Evolutionary conservation across 2,797 vertebrate genomes (phyloP).

Genomic region (Luscinia luscinia): DNA sequence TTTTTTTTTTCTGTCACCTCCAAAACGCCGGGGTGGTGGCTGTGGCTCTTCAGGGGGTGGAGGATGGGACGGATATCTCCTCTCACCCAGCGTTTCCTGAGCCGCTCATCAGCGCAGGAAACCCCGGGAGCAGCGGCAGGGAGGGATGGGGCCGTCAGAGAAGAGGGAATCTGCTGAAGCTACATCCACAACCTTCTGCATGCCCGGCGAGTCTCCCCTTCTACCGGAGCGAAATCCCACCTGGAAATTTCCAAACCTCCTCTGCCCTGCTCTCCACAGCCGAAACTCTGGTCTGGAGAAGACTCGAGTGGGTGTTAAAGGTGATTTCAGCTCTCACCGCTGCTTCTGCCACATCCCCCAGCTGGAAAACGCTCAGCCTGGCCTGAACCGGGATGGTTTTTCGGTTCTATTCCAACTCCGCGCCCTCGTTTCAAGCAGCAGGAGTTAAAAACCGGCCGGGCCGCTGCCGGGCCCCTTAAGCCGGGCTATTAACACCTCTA

Average conservation of each 20-base stretch:
- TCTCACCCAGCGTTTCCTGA: neutral
- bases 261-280: accelerated
- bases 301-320: accelerated
- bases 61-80: neutral
- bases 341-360: neutral
- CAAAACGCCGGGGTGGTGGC: neutral
- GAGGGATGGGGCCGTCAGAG: neutral
- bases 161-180: neutral
- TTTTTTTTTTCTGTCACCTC: neutral
- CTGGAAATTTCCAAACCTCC: neutral
- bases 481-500: slow-evolving; percentile 62
- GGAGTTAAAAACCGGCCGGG: neutral
- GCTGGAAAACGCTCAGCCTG: neutral
- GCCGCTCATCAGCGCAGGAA: neutral
- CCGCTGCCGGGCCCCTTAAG: slow-evolving; percentile 13
- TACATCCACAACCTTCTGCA: neutral
- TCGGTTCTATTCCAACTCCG: neutral
- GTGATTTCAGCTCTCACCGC: neutral
- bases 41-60: accelerated
- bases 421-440: accelerated
- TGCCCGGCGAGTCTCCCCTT: neutral
- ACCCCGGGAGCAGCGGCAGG: neutral
- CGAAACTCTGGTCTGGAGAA: neutral
- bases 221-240: accelerated
- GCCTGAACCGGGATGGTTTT: neutral